These are phyloP conservation scores for Zosterops lateralis DNA, from an alignment of 2,113 vertebrate genomes.

Conservation along the genomic window DNA sequence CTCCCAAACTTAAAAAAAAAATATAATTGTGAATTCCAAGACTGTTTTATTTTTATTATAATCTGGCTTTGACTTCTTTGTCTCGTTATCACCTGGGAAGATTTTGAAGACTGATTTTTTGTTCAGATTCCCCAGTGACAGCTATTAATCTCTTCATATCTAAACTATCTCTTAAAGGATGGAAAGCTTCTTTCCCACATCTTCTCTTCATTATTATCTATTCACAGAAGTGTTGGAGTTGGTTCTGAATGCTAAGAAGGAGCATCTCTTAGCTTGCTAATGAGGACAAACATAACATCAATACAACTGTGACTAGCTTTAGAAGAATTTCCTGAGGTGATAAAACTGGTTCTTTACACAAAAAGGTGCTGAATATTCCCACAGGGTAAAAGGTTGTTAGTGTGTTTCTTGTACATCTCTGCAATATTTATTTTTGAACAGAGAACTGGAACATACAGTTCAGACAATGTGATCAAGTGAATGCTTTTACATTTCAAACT, in stretches of 20 bases:
- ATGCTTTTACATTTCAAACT: background rate
- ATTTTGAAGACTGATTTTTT: background rate
- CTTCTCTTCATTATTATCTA: background rate
- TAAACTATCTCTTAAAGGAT: background rate
- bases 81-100: background rate
- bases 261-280: background rate
- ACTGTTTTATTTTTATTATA: background rate
- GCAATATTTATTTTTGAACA: background rate
- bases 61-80: background rate
- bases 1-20: background rate
- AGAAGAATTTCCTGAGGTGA: background rate
- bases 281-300: background rate
- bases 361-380: background rate
- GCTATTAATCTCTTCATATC: conserved; percentile 2
- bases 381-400: background rate
- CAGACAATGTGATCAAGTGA: background rate
- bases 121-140: background rate
- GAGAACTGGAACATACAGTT: background rate
- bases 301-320: background rate
- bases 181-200: background rate
- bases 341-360: background rate
- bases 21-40: background rate
- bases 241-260: background rate
- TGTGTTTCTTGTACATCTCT: background rate
- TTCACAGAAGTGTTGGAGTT: background rate